Evolutionary conservation across 2,888 invertebrate genomes (phyloP), one percentile per base, ranked within the genome.

Genomic region (Lordiphosa fenestrarum): DNA sequence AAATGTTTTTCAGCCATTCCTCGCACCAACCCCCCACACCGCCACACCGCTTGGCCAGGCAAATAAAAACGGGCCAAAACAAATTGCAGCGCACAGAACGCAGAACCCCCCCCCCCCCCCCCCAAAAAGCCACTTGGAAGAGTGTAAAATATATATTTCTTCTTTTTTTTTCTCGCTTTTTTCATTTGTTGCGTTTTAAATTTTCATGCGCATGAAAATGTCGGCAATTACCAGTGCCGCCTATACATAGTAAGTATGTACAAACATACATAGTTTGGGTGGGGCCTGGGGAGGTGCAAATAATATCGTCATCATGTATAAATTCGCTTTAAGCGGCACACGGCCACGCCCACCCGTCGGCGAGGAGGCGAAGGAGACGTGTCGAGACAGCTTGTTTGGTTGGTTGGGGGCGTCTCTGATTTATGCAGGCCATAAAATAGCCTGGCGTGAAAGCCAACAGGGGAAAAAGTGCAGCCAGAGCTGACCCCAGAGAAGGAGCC

Each of bases 171-270:
- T 47, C 19, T 19, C 36, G 15, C n/a, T 37, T 12, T 56, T 75
- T 75, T 75, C 77, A 81, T 75, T 75, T 75, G 77, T 78, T 66
- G 78, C 75, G 72, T 66, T 64, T 78, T 69, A 80, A 78, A 78
- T 67, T 83, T 78, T 80, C 66, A 78, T 83, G 81, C 38, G 67
- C 61, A 55, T 30, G 42, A 64, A 62, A 65, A 64, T 61, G 56
- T 30, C 46, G 74, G 78, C 78, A 76, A 76, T 82, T 82, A 82
- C 75, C 58, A 60, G 41, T 57, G 58, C 59, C 63, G 51, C 37
- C 50, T 51, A 38, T 15, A 39, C 10, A 38, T 15, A 23, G 15
- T 21, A 47, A 36, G 23, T 52, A 52, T 38, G 37, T 46, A 36
- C 10, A 41, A 25, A 39, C 38, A 12, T 35, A 49, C 19, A 25